Evolutionary conservation across 2,888 invertebrate species (phyloP), one percentile per base, ranked within the genome.

Genomic region (Candidula unifasciata): DNA sequence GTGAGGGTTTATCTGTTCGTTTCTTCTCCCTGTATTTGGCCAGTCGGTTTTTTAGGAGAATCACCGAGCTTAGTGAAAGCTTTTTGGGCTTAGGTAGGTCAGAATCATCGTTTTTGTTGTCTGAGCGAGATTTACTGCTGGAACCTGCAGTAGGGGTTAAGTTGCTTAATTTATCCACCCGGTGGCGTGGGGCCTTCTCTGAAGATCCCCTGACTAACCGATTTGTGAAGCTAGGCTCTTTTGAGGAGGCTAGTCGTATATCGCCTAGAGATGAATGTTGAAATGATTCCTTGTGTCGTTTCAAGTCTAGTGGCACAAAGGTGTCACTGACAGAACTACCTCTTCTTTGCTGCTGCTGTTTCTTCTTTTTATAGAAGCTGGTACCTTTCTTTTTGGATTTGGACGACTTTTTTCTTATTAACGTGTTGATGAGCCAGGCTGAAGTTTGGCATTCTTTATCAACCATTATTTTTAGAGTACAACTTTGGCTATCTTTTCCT

Each of bases 41-140:
- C 30, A 71, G 74, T 6, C 68, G 71, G 64, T 84, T 86, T 74
- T 87, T 86, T 8, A 88, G 78, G 16, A 87, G 77, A 33, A 86
- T 85, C 3, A 87, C 79, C 0, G 88, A 85, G 0, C 82, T 74
- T 27, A 87, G 71, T 3, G 87, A 86, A 18, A 84, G 76, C 60
- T 85, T 68, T 73, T 85, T 85, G 52, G 82, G 82, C 79, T 87
- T 85, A 21, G 68, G 73, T 8, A 33, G 1, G 8, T 79, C 68
- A 33, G 74, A 66, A 18, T 83, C 78, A 33, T 83, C 76, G 16
- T 30, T 30, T 64, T 71, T 44, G 8, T 37, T 24, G 6, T 21
- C 64, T 24, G 10, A 1, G 33, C 44, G 30, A 0, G 60, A 27
- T 24, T 35, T 80, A 1, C 0, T 0, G n/a, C 82, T 82, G 13